Evolutionary conservation across 1,140 invertebrate species (phyloP).

Genomic region (Micrasema minimum): DNA sequence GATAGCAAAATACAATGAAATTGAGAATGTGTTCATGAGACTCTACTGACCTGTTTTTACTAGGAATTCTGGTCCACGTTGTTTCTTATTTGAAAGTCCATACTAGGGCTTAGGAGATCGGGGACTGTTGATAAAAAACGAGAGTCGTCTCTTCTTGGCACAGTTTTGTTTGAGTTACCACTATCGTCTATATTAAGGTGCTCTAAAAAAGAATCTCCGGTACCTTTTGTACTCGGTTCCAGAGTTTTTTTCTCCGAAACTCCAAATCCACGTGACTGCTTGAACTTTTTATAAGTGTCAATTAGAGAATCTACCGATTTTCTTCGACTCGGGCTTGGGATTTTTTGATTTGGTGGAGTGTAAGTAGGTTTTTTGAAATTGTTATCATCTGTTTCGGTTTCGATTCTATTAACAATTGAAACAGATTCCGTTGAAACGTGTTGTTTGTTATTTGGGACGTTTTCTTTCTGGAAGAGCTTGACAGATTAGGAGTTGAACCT

Average conservation of each 20-base stretch:
- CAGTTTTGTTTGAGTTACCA: not conserved
- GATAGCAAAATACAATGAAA: too few relatives aligned
- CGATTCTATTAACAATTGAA: constrained; percentile 1
- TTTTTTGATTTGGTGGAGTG: constrained; percentile 21
- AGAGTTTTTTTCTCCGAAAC: not conserved
- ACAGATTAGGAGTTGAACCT: constrained; percentile 24
- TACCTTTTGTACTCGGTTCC: not conserved
- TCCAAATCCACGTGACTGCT: constrained; percentile 8
- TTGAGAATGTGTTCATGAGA: too few relatives aligned
- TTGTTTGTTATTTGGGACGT: constrained; percentile 21
- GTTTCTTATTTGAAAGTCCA: constrained; percentile 25
- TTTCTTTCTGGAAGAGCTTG: constrained; percentile 31
- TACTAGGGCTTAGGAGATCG: constrained; percentile 26
- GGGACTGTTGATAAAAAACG: constrained; percentile 19
- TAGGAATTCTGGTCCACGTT: not conserved
- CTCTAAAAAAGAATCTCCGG: constrained; percentile 36
- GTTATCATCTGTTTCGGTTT: not conserved
- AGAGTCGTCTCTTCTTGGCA: constrained; percentile 1
- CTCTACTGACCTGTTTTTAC: too few relatives aligned
- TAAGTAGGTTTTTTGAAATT: constrained; percentile 5
- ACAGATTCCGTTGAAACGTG: not conserved
- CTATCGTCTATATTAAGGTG: constrained; percentile 12
- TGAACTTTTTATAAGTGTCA: constrained; percentile 18
- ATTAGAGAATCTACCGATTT: constrained; percentile 16
- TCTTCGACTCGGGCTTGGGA: not conserved